phyloP scores from a whole-genome alignment of 2,113 vertebrate species.

The Trochalopteron elliotii region DNA sequence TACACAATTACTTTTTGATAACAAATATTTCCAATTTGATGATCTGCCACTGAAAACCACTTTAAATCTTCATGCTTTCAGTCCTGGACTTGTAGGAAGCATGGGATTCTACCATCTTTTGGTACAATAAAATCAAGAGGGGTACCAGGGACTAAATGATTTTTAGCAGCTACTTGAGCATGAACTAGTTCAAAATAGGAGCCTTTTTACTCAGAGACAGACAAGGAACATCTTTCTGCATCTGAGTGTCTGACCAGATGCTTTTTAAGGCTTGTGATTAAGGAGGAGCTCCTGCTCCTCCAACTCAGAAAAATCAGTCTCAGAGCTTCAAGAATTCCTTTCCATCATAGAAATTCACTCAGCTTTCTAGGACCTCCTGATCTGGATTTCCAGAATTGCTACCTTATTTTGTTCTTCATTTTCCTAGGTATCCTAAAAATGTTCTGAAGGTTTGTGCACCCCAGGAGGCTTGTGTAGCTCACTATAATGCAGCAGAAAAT shows the following conservation, averaged over 20 bases:
- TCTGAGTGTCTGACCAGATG: not conserved
- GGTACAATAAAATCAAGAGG: not conserved
- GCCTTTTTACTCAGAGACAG: not conserved
- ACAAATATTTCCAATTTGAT: not conserved
- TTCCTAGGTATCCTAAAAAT: not conserved
- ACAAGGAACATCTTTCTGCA: not conserved
- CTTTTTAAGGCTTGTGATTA: not conserved
- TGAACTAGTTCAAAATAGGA: not conserved
- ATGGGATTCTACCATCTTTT: not conserved
- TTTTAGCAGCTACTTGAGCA: not conserved
- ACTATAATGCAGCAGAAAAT: not conserved
- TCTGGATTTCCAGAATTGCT: not conserved
- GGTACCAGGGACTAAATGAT: not conserved
- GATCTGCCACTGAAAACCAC: not conserved
- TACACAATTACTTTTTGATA: not conserved
- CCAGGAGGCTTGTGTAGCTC: not conserved
- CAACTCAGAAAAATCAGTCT: not conserved
- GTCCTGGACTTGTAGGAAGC: not conserved
- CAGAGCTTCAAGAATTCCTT: not conserved
- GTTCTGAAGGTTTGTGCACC: not conserved
- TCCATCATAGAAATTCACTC: not conserved
- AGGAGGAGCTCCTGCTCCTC: not conserved
- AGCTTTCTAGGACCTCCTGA: not conserved
- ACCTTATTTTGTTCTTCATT: not conserved
- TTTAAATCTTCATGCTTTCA: not conserved